Base-by-base conservation (phyloP, 2,113 vertebrate species). In the Columbina picui region DNA sequence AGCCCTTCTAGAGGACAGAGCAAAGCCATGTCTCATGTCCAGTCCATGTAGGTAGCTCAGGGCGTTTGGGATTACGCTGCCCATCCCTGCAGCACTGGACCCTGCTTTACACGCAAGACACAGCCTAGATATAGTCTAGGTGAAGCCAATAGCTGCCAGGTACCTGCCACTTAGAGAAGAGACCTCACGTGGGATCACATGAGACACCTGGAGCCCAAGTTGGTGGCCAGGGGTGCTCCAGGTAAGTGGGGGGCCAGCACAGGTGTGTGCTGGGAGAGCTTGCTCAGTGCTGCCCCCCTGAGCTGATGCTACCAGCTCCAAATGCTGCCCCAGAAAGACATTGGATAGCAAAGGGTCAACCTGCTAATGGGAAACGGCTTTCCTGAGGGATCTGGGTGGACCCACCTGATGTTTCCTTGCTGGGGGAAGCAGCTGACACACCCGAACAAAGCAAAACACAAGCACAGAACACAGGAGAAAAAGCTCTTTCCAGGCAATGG, bases 191-290 rank as follows among this genome's bases (percentile, higher is more conserved):
- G 22, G 29, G 29, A 19, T 65, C 29, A 16, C 34, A 38, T 13
- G 57, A 57, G 50, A 38, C 50, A 29, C 12, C 30, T 39, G 27
- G 32, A 70, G 19, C 43, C 22, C 25, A 64, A 4, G 50, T 0
- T 57, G 52, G 64, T 59, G 78, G 43, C 56, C 55, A n/a, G 20
- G 10, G 27, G 8, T 50, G 18, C 34, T 36, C 41, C 26, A 56
- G 47, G 20, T 6, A 16, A 50, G 23, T 1, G 1, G 27, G 49
- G 57, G 77, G 15, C 36, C 41, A 70, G 70, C 19, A 17, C 1
- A 4, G 0, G 1, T 8, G 32, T 2, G 1, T 16, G 16, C 32
- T 5, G 1, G 56, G 41, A 70, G 9, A 47, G 29, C 38, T 47
- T 53, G 18, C 52, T 29, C 30, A 26, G n/a, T 21, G 20, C 38